Base-by-base conservation (phyloP, 2,797 vertebrate genomes). In the Tapera naevia region DNA sequence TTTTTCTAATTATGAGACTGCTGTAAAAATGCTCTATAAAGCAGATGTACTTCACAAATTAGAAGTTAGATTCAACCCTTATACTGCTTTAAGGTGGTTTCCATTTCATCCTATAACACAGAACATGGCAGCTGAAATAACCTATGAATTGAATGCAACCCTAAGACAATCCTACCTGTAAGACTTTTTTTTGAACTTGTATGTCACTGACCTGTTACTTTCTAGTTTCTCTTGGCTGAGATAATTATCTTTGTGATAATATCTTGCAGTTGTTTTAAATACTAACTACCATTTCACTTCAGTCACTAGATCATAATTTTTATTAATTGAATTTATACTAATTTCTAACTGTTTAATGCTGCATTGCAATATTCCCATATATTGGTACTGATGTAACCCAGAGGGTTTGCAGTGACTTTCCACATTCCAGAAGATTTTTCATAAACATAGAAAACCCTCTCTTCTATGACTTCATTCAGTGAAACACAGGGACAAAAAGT, bases 21-120 rank as follows among this genome's bases (percentile, higher is more conserved):
- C 91, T 95, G 92, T 97, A 95, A 95, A 97, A 86, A 58, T 43
- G 69, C 65, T 95, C 95, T 94, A 50, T 97, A 96, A 97, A 97
- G 80, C 95, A 97, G 94, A 97, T 95, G 90, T 84, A 94, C 79
- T 94, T 95, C 94, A 89, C 80, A 96, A 95, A 97, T 97, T 96
- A 96, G 86, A 95, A 93, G 71, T 86, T 92, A 75, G 85, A 95
- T 85, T 92, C 94, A 93, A 80, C 69, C 53, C 84, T 97, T 91
- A 46, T 66, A 11, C 80, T 91, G 87, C 88, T 96, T 88, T 80
- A 67, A 96, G 89, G 65, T 62, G 50, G 32, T 92, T 95, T 88
- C 50, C 54, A 27, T 89, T 95, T 91, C 60, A 91, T 83, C 39
- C 80, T 46, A 53, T 57, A 48, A 78, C 67, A 60, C 72, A 84